These are phyloP conservation scores for Terrapene triunguis DNA, from an alignment of 2,113 vertebrate genomes.

Conservation along the genomic window DNA sequence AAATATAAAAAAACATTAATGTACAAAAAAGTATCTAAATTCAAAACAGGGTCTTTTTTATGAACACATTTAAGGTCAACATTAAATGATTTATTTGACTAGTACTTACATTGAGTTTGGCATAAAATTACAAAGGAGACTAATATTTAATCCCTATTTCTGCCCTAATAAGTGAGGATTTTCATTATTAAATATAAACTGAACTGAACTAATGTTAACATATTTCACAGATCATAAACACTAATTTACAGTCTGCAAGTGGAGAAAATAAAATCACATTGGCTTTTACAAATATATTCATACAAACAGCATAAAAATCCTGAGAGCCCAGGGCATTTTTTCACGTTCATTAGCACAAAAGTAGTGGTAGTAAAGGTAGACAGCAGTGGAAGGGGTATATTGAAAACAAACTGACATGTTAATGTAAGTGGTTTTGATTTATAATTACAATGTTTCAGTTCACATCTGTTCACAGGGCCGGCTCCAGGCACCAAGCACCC, in stretches of 20 bases:
- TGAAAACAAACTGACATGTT: background rate
- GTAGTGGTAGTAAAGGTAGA: background rate
- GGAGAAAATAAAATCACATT: background rate
- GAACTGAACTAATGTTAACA: background rate
- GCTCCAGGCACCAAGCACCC: no score
- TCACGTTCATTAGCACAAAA: conserved; percentile 16
- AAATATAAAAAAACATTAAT: background rate
- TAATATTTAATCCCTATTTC: conserved; percentile 34
- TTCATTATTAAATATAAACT: conserved; percentile 52
- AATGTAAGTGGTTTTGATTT: background rate
- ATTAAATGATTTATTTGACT: background rate
- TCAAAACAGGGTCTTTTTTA: background rate
- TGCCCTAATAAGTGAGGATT: background rate
- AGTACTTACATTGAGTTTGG: conserved; percentile 29
- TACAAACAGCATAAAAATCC: background rate
- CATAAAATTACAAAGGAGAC: background rate
- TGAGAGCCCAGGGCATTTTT: background rate
- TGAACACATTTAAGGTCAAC: background rate
- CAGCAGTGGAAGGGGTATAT: background rate
- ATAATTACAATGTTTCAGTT: background rate
- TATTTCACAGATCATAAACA: background rate
- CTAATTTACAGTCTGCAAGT: conserved; percentile 15
- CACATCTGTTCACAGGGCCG: background rate
- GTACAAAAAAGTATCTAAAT: background rate
- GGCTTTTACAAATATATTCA: conserved; percentile 10